Conservation (phyloP, 2,888 invertebrate species). For the Dicyrtomina minuta region DNA sequence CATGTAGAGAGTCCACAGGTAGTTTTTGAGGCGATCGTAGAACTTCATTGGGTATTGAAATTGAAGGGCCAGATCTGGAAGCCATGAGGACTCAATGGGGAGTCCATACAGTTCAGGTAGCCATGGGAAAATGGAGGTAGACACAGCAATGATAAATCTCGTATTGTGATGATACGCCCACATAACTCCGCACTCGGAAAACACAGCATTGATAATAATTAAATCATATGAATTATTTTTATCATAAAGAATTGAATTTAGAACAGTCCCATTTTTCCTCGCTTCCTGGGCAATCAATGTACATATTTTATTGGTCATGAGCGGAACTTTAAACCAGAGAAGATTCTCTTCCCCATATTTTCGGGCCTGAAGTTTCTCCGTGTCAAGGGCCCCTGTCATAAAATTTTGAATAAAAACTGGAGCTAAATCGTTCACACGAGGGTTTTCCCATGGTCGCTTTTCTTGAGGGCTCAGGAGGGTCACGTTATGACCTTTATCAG, state of each 20-base stretch:
- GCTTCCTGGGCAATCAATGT: constrained; percentile 2
- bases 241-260: constrained; percentile 23
- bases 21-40: constrained; percentile 32
- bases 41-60: constrained; percentile 27
- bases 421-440: constrained; percentile 13
- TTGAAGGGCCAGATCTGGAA: constrained; percentile 36
- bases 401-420: constrained; percentile 14
- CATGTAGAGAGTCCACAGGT: constrained; percentile 11
- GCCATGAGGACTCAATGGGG: constrained; percentile 31
- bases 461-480: constrained; percentile 38
- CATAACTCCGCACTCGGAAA: constrained; percentile 42
- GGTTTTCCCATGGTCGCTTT: constrained; percentile 10
- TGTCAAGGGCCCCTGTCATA: constrained; percentile 27
- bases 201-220: constrained; percentile 39
- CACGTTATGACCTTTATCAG: constrained; percentile 41
- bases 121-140: constrained; percentile 37
- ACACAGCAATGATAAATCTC: constrained; percentile 36
- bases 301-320: background rate
- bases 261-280: constrained; percentile 25
- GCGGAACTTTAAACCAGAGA: constrained; percentile 28
- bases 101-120: constrained; percentile 39
- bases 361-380: constrained; percentile 38
- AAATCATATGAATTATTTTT: constrained; percentile 35
- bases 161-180: constrained; percentile 38
- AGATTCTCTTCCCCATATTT: constrained; percentile 32